Conservation (phyloP, 2,113 vertebrate genomes). For the Alosa alosa region DNA sequence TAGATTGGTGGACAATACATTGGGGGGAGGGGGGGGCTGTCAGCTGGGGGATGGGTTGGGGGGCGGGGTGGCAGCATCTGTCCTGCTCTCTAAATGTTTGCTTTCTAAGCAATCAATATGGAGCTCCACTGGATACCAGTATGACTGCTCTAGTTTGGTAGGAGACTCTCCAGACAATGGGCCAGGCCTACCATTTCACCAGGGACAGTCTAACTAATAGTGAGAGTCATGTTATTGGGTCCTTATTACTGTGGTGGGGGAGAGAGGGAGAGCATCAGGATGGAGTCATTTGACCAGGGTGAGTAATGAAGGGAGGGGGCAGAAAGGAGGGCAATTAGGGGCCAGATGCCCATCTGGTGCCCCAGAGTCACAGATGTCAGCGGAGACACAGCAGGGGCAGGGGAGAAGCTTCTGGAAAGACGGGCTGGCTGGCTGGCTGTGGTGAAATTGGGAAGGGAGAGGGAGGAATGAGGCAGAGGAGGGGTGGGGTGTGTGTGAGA, state of each 20-base stretch:
- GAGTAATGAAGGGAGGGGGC: constrained; percentile 37
- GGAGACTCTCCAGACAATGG: not conserved
- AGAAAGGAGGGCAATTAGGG: constrained; percentile 45
- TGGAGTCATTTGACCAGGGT: constrained; percentile 29
- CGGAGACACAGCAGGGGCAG: constrained; percentile 15
- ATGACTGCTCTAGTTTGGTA: not conserved
- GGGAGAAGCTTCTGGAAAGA: constrained; percentile 40
- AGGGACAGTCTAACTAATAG: not conserved
- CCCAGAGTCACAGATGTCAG: constrained; percentile 45
- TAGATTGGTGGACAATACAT: not conserved
- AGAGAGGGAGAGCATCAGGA: not conserved
- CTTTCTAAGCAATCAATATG: not conserved
- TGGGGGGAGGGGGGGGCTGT: not conserved
- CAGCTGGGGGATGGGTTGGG: not conserved
- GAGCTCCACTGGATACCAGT: not conserved
- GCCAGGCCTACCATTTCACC: not conserved
- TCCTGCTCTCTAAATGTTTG: not conserved
- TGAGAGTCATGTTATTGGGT: not conserved
- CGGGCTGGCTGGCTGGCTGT: not conserved
- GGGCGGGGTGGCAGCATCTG: not conserved
- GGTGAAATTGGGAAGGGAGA: constrained; percentile 1
- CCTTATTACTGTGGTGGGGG: not conserved
- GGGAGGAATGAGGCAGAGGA: constrained; percentile 11
- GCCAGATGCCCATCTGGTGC: constrained; percentile 50
- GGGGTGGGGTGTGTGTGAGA: not conserved